phyloP scores from a whole-genome alignment of 2,888 invertebrate genomes.

The Chelonus formosanus region DNA sequence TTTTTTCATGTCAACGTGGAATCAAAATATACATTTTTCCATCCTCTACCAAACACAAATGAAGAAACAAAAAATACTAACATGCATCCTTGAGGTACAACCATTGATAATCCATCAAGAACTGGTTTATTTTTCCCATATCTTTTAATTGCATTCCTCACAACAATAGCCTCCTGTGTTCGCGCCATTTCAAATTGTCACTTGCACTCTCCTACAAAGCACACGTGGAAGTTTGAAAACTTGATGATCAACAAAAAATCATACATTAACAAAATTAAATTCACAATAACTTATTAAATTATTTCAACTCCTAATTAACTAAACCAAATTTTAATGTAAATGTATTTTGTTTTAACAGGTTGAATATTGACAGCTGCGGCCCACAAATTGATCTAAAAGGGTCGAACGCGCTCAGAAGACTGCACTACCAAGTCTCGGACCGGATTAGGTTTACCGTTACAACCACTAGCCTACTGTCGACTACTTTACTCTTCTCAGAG shows the following conservation, averaged over 20 bases:
- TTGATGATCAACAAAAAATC: too few relatives aligned
- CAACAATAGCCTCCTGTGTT: slow-evolving; percentile 70
- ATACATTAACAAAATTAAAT: too few relatives aligned
- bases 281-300: background rate
- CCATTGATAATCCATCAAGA: slow-evolving; percentile 77
- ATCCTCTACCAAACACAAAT: too few relatives aligned
- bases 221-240: background rate
- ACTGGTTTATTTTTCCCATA: slow-evolving; percentile 72
- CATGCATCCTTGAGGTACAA: slow-evolving; percentile 79
- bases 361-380: slow-evolving; percentile 1
- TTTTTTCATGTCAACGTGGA: background rate
- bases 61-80: slow-evolving; percentile 66
- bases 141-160: slow-evolving; percentile 74
- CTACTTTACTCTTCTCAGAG: slow-evolving; percentile 20
- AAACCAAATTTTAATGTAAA: background rate
- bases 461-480: slow-evolving; percentile 26
- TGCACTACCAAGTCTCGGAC: slow-evolving; percentile 22
- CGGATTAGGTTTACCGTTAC: slow-evolving; percentile 37
- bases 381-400: slow-evolving; percentile 17
- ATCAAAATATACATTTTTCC: too few relatives aligned
- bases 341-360: background rate
- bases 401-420: slow-evolving; percentile 21
- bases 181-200: slow-evolving; percentile 12
- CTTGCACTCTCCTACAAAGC: slow-evolving; percentile 4
- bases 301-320: background rate